Base-by-base conservation (phyloP, 2,113 vertebrate species). In the Thryonomys swinderianus region DNA sequence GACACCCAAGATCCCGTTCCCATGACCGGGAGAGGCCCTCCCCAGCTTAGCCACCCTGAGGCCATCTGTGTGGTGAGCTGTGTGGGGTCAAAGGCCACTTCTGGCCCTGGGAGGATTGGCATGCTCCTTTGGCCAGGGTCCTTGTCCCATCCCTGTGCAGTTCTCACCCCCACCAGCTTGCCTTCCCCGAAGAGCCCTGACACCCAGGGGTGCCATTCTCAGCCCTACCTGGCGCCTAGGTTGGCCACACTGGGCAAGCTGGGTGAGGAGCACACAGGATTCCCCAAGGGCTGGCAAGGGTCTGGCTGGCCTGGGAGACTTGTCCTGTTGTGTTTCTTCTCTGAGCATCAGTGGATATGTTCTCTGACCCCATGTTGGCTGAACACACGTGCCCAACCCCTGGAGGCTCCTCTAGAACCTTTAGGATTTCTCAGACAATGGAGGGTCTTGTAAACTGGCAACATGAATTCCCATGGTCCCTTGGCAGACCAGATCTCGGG, bases 311-410 rank as follows among this genome's bases (percentile, higher is more conserved):
- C 45, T 5, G 59, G 61, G 37, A 69, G 34, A 14, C 34, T 32
- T 16, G 55, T 67, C 45, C 18, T n/a, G 6, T 32, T 40, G 8
- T 64, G 27, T 20, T 37, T 74, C 20, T 5, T 66, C 76, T 87
- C 84, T 82, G 23, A 67, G 66, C 23, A n/a, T 57, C 80, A 34
- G 61, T 30, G 25, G 6, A 17, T 17, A 45, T 53, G 23, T 71
- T 59, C 79, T 88, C 59, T 55, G 71, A 88, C 30, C 51, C 18
- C 51, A 64, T 3, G 8, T 48, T 40, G 7, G 73, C n/a, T 83
- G 34, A 0, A 0, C 9, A n/a, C 23, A 2, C 8, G 32, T 40
- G 40, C 48, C 9, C 21, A 30, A 9, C 1, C n/a, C 78, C 48
- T 71, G 62, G 48, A 30, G 25, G 11, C 62, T 73, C 57, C 14